phyloP scores from a whole-genome alignment of 1,140 invertebrate species.

The Orussus abietinus region DNA sequence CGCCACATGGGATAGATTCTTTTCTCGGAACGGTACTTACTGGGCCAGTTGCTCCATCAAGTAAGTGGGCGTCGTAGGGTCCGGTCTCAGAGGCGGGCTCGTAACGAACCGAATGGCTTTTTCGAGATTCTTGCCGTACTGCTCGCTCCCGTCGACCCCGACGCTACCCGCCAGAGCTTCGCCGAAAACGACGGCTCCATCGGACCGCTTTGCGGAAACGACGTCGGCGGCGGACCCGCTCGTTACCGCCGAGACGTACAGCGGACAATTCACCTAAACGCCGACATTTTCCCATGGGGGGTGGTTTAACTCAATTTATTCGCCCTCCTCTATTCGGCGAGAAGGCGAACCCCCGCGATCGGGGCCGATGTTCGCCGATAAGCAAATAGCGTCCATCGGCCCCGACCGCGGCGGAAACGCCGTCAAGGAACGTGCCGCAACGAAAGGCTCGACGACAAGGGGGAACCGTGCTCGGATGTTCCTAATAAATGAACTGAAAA shows the following conservation, averaged over 20 bases:
- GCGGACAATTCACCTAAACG: conserved; percentile 66
- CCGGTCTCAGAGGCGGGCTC: conserved; percentile 77
- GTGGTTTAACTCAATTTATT: too few relatives aligned
- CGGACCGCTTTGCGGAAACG: conserved; percentile 55
- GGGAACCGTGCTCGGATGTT: too few relatives aligned
- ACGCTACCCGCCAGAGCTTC: conserved; percentile 75
- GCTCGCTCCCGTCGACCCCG: conserved; percentile 59
- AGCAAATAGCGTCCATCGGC: too few relatives aligned
- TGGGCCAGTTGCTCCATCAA: conserved; percentile 80
- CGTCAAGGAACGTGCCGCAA: too few relatives aligned
- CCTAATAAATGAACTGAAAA: too few relatives aligned
- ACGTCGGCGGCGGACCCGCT: conserved; percentile 67
- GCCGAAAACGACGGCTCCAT: conserved; percentile 65
- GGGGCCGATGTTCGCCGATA: too few relatives aligned
- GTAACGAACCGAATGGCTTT: conserved; percentile 55
- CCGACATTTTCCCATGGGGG: too few relatives aligned
- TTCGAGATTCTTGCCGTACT: conserved; percentile 44
- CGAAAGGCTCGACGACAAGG: too few relatives aligned
- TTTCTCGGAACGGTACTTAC: conserved; percentile 74
- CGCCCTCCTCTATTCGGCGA: too few relatives aligned
- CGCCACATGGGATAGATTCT: too few relatives aligned
- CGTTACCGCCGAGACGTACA: conserved; percentile 75
- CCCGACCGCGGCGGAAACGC: too few relatives aligned
- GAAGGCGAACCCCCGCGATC: too few relatives aligned
- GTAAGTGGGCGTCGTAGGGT: conserved; percentile 73